Conservation (phyloP, 2,888 invertebrate genomes). For the Leptura quadrifasciata region DNA sequence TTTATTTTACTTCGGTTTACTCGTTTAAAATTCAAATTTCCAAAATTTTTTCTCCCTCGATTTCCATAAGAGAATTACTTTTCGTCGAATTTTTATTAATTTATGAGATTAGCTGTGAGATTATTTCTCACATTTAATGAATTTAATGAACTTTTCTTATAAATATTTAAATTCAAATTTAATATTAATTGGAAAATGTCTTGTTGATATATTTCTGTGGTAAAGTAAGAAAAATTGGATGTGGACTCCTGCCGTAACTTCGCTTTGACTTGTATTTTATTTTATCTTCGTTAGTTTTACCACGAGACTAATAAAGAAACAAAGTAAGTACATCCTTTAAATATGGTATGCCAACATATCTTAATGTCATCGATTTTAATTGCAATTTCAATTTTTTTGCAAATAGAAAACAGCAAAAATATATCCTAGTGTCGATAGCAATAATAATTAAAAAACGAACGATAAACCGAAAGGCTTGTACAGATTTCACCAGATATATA, state of each 20-base stretch:
- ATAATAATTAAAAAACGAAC: no score
- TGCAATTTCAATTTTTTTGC: no score
- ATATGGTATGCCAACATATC: no score
- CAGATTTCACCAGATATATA: no score
- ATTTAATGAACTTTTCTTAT: slow-evolving; percentile 29
- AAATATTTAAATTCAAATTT: slow-evolving; percentile 35
- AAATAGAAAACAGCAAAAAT: no score
- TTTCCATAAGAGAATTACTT: slow-evolving; percentile 39
- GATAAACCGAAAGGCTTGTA: no score
- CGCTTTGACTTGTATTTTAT: no score
- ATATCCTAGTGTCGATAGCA: no score
- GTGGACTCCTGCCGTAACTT: neutral
- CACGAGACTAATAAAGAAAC: no score
- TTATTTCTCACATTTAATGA: slow-evolving; percentile 28
- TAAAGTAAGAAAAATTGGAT: neutral
- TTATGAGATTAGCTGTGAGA: slow-evolving; percentile 28
- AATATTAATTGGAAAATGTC: slow-evolving; percentile 19
- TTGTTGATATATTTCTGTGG: slow-evolving; percentile 13
- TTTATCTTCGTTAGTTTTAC: no score
- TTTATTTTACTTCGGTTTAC: slow-evolving; percentile 35
- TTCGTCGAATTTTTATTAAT: slow-evolving; percentile 37
- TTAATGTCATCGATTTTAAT: no score
- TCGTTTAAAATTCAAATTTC: slow-evolving; percentile 36
- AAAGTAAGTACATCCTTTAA: no score
- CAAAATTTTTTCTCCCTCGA: slow-evolving; percentile 31